Conservation (phyloP, 1,140 invertebrate genomes). For the Brachionus manjavacas region DNA sequence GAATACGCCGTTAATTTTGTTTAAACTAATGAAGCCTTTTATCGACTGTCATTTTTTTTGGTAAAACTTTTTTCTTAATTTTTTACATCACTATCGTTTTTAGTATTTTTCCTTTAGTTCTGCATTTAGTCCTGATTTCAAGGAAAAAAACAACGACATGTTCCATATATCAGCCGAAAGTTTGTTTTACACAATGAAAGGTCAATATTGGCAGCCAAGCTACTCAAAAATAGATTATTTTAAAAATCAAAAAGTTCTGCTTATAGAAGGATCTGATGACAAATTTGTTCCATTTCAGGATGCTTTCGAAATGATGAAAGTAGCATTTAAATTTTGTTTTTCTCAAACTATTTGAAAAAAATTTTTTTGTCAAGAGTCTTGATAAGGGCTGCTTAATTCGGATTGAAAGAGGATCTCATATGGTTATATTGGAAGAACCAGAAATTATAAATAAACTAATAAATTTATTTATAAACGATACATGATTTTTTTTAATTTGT, state of each 20-base stretch:
- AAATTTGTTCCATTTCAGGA: constrained; percentile 67
- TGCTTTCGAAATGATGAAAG: constrained; percentile 71
- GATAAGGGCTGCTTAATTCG: neutral
- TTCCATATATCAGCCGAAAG: constrained; percentile 64
- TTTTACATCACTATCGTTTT: constrained; percentile 42
- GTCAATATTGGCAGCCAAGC: constrained; percentile 66
- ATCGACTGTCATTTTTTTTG: constrained; percentile 55
- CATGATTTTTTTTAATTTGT: neutral
- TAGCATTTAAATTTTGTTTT: constrained; percentile 47
- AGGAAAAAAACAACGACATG: constrained; percentile 48
- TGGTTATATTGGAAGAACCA: constrained; percentile 6
- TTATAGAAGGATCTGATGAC: constrained; percentile 69
- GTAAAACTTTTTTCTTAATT: constrained; percentile 46
- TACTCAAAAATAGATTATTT: constrained; percentile 68
- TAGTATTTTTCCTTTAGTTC: constrained; percentile 43
- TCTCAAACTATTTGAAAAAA: constrained; percentile 42
- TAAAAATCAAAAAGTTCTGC: constrained; percentile 65
- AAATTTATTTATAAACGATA: constrained; percentile 10
- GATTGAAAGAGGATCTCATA: constrained; percentile 8
- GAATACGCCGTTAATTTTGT: constrained; percentile 52
- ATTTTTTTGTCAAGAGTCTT: neutral
- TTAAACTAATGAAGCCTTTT: constrained; percentile 56
- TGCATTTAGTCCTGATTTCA: constrained; percentile 45
- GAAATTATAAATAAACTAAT: constrained; percentile 13
- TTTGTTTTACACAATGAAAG: constrained; percentile 60